A percentile compares a stretch with the other conserved stretches of the same genome.
Evolutionary conservation across 2,888 invertebrate genomes (phyloP).

Genomic region (Nomada flava): DNA sequence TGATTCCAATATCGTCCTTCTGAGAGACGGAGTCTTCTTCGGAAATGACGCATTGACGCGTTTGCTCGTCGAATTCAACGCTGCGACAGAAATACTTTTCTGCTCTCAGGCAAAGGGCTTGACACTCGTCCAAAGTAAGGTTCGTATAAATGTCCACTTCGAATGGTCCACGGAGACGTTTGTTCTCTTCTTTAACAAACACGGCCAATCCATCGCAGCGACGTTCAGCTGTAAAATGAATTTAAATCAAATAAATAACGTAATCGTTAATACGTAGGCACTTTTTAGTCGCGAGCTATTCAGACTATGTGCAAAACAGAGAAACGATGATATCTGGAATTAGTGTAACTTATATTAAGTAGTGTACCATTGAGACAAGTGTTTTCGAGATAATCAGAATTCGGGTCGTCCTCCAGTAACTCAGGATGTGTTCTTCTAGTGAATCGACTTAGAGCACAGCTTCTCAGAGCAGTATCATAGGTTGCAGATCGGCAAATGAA

Average conservation of each 20-base stretch:
- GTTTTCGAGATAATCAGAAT: conserved; percentile 95
- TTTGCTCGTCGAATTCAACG: conserved; percentile 95
- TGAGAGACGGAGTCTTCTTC: conserved; percentile 96
- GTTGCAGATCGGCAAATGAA: conserved; percentile 95
- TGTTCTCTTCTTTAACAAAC: conserved; percentile 95
- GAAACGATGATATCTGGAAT: not conserved
- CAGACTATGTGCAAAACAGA: not conserved
- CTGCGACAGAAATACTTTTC: conserved; percentile 96
- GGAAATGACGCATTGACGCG: conserved; percentile 93
- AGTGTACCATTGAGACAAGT: conserved; percentile 94
- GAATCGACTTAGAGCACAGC: conserved; percentile 92
- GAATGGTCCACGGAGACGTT: conserved; percentile 93
- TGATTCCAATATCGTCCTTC: conserved; percentile 94
- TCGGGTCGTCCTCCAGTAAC: conserved; percentile 93
- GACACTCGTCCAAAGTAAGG: conserved; percentile 94
- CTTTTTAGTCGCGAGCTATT: not conserved
- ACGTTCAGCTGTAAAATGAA: conserved; percentile 88
- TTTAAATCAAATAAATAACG: too few species aligned
- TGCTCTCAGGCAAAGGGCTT: conserved; percentile 93
- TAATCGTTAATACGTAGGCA: too few species aligned
- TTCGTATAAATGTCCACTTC: conserved; percentile 95
- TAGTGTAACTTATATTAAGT: not conserved
- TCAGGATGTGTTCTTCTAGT: conserved; percentile 95
- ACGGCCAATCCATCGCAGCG: conserved; percentile 94
- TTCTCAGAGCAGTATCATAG: conserved; percentile 91